A percentile compares a stretch with the other conserved stretches of the same genome.
These are phyloP conservation scores for Teleogryllus occipitalis DNA, from an alignment of 1,140 invertebrate species.

Conservation along the genomic window DNA sequence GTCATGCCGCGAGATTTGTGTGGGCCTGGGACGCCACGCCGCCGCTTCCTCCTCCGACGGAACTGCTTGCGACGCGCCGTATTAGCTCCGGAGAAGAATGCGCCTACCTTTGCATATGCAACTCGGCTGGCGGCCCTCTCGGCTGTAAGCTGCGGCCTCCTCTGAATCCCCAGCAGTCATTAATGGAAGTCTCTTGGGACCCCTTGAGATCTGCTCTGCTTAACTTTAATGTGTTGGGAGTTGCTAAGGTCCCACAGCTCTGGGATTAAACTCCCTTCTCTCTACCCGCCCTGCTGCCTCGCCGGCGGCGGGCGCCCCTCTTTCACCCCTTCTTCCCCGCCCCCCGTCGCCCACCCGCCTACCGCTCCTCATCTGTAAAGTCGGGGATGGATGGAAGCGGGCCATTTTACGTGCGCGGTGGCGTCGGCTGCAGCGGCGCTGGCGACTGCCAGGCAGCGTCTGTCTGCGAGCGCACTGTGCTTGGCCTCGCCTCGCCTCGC, in stretches of 20 bases:
- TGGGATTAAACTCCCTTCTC: conserved; percentile 23
- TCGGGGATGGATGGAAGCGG: conserved; percentile 14
- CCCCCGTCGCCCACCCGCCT: not conserved
- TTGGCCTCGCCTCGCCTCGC: not conserved
- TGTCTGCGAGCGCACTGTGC: not conserved
- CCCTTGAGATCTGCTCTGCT: conserved; percentile 25
- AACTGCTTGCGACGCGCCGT: not conserved
- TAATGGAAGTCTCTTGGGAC: conserved; percentile 22
- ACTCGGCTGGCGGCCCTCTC: conserved; percentile 17
- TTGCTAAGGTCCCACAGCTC: conserved; percentile 22
- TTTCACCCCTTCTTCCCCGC: not conserved
- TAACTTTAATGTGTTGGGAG: conserved; percentile 26
- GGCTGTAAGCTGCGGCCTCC: conserved; percentile 12
- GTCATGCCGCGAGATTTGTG: not conserved
- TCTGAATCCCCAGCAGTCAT: conserved; percentile 24
- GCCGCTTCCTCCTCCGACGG: not conserved
- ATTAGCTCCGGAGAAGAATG: not conserved
- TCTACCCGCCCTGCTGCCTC: not conserved
- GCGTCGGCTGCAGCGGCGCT: not conserved
- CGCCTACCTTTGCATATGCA: conserved; percentile 21
- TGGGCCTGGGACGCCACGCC: too few relatives aligned
- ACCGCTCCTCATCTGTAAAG: conserved; percentile 12
- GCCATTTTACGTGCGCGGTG: not conserved
- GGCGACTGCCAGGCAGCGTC: not conserved
- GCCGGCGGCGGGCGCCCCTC: not conserved